Evolutionary conservation across 1,140 invertebrate species (phyloP).

Genomic region (Eumaeus atala): DNA sequence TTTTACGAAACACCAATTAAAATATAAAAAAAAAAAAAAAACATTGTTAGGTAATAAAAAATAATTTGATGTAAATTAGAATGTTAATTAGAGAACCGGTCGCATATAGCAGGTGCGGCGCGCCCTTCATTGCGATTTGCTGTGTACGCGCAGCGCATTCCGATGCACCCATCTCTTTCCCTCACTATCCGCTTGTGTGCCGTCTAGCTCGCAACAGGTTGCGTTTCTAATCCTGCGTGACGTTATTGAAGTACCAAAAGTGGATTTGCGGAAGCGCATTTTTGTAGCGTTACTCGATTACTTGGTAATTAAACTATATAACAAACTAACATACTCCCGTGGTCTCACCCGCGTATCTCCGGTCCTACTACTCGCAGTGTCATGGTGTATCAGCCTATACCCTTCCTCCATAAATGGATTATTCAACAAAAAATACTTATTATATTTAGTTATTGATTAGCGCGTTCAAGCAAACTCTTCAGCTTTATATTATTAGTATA

Average conservation of each 20-base stretch:
- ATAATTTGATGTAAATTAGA: slow-evolving; percentile 4
- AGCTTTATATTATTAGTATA: too few species aligned
- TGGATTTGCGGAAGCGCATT: neutral
- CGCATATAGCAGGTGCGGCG: slow-evolving; percentile 11
- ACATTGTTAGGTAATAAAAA: neutral
- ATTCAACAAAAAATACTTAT: too few species aligned
- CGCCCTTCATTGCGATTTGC: slow-evolving; percentile 14
- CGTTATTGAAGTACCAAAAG: neutral
- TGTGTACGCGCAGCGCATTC: slow-evolving; percentile 5
- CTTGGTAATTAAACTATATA: too few species aligned
- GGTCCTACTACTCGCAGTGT: too few species aligned
- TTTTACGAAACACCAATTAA: neutral
- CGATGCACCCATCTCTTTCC: neutral
- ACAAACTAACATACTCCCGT: too few species aligned
- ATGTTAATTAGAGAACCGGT: slow-evolving; percentile 6
- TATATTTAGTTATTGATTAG: too few species aligned
- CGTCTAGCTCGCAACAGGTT: slow-evolving; percentile 13
- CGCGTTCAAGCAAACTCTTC: too few species aligned
- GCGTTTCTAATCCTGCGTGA: slow-evolving; percentile 15
- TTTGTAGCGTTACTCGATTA: neutral
- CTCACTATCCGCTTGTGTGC: neutral
- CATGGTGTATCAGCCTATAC: too few species aligned
- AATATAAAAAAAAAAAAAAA: neutral
- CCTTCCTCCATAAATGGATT: too few species aligned
- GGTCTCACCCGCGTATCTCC: too few species aligned